A percentile compares a stretch with the other conserved stretches of the same genome.
Conservation (phyloP, 2,888 invertebrate genomes). For the Amblyteles armatorius region DNA sequence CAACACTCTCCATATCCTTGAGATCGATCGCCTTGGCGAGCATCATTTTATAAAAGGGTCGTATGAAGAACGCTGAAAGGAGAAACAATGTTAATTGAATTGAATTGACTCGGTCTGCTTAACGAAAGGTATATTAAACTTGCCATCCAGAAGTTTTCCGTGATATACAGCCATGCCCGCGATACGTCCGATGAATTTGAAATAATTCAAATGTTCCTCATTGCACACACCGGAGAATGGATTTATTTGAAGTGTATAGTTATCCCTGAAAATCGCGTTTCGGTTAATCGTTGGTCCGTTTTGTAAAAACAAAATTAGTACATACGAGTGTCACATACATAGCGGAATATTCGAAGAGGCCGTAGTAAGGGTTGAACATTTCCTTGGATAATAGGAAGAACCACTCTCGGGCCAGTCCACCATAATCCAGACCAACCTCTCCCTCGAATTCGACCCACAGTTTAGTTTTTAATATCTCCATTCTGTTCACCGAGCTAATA, state of each 20-base stretch:
- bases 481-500: conserved; percentile 95
- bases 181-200: conserved; percentile 98
- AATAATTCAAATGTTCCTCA: conserved; percentile 98
- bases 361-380: conserved; percentile 99
- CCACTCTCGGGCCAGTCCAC: conserved; percentile 98
- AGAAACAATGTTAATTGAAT: conserved; percentile 47
- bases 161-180: conserved; percentile 99
- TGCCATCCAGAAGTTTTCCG: conserved; percentile 98
- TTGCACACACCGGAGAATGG: conserved; percentile 99
- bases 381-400: conserved; percentile 99
- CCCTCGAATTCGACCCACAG: conserved; percentile 99
- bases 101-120: conserved; percentile 12
- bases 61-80: conserved; percentile 97
- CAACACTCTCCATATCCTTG: conserved; percentile 99
- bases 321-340: conserved; percentile 88
- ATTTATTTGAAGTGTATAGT: conserved; percentile 99
- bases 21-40: conserved; percentile 96
- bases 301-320: not conserved
- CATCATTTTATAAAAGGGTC: conserved; percentile 99
- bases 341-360: conserved; percentile 99
- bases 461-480: conserved; percentile 98
- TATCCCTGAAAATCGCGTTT: conserved; percentile 88
- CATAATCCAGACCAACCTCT: conserved; percentile 98
- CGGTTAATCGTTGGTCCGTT: not conserved
- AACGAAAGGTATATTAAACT: conserved; percentile 72